Base-by-base conservation (phyloP, 1,140 invertebrate genomes). In the Diorhabda carinulata region DNA sequence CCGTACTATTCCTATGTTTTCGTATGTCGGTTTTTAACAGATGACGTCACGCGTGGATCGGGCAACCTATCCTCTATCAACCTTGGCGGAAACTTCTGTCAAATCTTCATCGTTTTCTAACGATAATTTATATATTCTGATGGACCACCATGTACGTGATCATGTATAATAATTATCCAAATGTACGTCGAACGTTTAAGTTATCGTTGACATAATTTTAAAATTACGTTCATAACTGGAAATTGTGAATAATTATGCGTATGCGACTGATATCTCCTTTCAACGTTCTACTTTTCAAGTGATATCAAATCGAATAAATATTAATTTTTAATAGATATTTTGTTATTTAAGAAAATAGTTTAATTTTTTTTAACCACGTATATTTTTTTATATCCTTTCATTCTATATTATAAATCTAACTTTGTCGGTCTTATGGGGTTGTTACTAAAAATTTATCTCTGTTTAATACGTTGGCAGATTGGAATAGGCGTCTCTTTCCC, bases 361-460 rank as follows among this genome's bases (percentile, higher is more conserved):
- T 52, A 8, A 2, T 52, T 52, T n/a, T n/a, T 3, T 52, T n/a
- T 52, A 52, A n/a, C 47, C 47, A 4, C 47, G 47, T 52, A 52
- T n/a, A 62, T 47, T 64, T 66, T 61, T 52, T 69, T 47, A 57
- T 60, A 59, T 25, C 65, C 65, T 67, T 67, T 67, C 70, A 9
- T 57, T 71, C 40, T 57, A 57, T 61, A 65, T 61, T 66, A 72
- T 69, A 69, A 72, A 72, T 69, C 67, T 69, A 69, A 72, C 70
- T 72, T 72, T 72, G 67, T 69, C 67, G 66, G 66, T 66, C 70
- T 72, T 61, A 61, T 69, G 64, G 57, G 64, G 57, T 68, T 66
- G 68, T 69, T 67, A 68, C 63, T 5, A 9, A 57, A 42, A 43
- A 10, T 66, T 61, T 56, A 66, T 72, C 64, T 66, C 63, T 66